phyloP scores from a whole-genome alignment of 2,797 vertebrate genomes.

The Cyprinodon diabolis region DNA sequence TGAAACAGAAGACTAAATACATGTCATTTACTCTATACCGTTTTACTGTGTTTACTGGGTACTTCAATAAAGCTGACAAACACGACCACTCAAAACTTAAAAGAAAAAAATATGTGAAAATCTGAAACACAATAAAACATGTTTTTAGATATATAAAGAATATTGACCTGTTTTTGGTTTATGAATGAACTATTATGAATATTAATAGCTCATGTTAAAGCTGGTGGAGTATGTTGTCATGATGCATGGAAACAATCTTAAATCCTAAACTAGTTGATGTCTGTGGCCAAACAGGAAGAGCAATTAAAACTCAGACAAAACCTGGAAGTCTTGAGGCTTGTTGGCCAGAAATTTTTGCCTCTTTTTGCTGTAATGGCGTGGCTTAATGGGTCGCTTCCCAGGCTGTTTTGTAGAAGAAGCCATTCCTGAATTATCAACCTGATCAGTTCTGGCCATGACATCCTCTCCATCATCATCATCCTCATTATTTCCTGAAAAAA shows the following conservation, averaged over 20 bases:
- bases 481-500: slow-evolving; percentile 53
- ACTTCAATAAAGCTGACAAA: not conserved
- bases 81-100: not conserved
- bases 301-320: slow-evolving; percentile 65
- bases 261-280: slow-evolving; percentile 7
- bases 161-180: not conserved
- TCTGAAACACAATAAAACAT: not conserved
- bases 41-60: not conserved
- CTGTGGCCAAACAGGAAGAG: slow-evolving; percentile 24
- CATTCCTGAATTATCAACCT: slow-evolving; percentile 50
- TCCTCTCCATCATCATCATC: slow-evolving; percentile 77
- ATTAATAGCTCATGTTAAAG: not conserved
- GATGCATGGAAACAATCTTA: slow-evolving; percentile 14
- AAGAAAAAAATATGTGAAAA: not conserved
- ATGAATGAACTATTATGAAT: no score
- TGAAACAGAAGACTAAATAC: slow-evolving; percentile 15
- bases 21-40: slow-evolving; percentile 2
- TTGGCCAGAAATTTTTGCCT: slow-evolving; percentile 85
- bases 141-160: not conserved
- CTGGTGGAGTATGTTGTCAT: slow-evolving; percentile 14
- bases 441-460: slow-evolving; percentile 59
- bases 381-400: slow-evolving; percentile 77
- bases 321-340: slow-evolving; percentile 96
- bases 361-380: slow-evolving; percentile 80
- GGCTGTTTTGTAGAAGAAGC: slow-evolving; percentile 60